These are phyloP conservation scores for Sisyra terminalis DNA, from an alignment of 2,888 invertebrate species.

Conservation along the genomic window DNA sequence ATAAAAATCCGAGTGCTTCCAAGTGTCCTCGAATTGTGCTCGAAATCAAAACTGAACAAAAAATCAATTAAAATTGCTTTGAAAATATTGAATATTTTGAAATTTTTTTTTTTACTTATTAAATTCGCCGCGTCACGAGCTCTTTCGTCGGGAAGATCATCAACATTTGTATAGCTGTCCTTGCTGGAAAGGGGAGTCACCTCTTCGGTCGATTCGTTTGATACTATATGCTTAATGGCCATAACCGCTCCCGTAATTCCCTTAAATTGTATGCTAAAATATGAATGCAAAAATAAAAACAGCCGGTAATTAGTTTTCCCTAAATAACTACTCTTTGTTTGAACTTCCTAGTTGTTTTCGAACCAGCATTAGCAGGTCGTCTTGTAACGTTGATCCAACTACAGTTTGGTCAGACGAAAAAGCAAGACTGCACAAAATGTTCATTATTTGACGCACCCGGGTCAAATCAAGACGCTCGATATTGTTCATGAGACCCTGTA, in stretches of 20 bases:
- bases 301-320: background rate
- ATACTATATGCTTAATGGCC: constrained; percentile 54
- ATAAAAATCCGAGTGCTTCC: background rate
- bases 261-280: constrained; percentile 39
- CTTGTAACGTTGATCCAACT: constrained; percentile 38
- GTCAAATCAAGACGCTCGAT: constrained; percentile 52
- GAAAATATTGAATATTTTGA: constrained; percentile 8
- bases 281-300: background rate
- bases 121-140: constrained; percentile 42
- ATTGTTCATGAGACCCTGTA: constrained; percentile 56
- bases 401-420: constrained; percentile 33
- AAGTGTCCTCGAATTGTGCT: background rate
- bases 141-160: constrained; percentile 35
- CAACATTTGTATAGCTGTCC: constrained; percentile 29
- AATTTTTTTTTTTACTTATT: constrained; percentile 20
- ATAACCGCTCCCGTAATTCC: constrained; percentile 62
- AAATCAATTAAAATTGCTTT: background rate
- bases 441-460: constrained; percentile 62
- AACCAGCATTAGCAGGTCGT: constrained; percentile 73
- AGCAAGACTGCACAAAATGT: constrained; percentile 58
- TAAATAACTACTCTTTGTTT: constrained; percentile 29
- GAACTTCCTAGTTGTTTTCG: constrained; percentile 63
- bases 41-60: background rate
- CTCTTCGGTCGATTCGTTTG: constrained; percentile 24
- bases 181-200: constrained; percentile 29